A percentile compares a stretch with the other conserved stretches of the same genome.
phyloP scores from a whole-genome alignment of 1,140 invertebrate species.

The Pteromalus puparum region DNA sequence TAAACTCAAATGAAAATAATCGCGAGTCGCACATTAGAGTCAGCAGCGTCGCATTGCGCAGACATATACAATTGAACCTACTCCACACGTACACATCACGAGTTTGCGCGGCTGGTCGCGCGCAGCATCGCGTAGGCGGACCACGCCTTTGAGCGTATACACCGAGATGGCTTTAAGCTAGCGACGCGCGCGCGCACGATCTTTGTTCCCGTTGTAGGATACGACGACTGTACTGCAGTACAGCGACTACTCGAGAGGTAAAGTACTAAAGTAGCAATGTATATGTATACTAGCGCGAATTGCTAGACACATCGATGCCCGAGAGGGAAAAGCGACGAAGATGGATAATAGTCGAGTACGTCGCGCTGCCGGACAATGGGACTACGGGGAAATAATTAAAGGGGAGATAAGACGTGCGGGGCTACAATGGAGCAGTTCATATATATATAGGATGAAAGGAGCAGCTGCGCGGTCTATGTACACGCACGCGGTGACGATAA shows the following conservation, averaged over 20 bases:
- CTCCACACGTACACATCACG: not conserved
- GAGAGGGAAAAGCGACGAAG: too few relatives aligned
- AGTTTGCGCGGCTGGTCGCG: not conserved
- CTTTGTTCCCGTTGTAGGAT: not conserved
- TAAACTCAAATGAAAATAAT: too few relatives aligned
- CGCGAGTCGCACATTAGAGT: too few relatives aligned
- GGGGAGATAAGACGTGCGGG: too few relatives aligned
- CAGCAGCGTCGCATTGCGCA: not conserved
- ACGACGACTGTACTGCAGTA: not conserved
- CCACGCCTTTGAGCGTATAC: constrained; percentile 30
- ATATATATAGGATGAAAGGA: constrained; percentile 2
- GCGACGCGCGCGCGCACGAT: not conserved
- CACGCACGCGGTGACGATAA: not conserved
- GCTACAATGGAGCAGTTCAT: not conserved
- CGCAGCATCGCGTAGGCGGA: constrained; percentile 16
- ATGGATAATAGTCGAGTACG: too few relatives aligned
- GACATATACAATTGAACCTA: not conserved
- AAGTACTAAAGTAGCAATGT: too few relatives aligned
- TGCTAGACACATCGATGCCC: too few relatives aligned
- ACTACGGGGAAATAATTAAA: too few relatives aligned
- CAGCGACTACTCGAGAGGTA: not conserved
- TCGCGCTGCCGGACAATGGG: too few relatives aligned
- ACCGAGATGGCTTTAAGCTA: not conserved
- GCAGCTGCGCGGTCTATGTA: not conserved
- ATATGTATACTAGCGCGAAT: too few relatives aligned